Conservation (phyloP, 1,140 invertebrate species). For the Pseudobourletiella spinata region DNA sequence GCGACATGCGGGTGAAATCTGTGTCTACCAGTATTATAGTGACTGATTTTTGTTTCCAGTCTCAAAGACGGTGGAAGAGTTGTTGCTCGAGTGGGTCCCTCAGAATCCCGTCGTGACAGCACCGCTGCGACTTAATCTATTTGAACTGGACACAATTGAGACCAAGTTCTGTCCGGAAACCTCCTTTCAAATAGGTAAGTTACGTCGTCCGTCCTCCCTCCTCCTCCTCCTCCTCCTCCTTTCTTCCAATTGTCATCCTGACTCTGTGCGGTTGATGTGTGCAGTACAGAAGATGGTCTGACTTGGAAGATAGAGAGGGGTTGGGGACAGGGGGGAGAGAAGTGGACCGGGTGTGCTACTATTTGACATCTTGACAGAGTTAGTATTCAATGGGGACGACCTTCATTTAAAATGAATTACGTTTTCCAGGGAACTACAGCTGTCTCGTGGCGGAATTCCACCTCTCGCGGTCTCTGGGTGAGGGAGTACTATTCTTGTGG, state of each 20-base stretch:
- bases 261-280: too few species aligned
- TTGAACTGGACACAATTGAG: constrained; percentile 44
- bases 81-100: constrained; percentile 45
- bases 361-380: neutral
- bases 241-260: too few species aligned
- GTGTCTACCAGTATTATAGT: too few species aligned
- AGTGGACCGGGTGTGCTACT: neutral
- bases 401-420: neutral
- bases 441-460: constrained; percentile 51
- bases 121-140: constrained; percentile 47
- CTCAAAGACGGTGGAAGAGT: constrained; percentile 47
- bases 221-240: too few species aligned
- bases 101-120: constrained; percentile 45
- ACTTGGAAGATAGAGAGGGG: neutral
- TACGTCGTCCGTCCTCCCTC: too few species aligned
- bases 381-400: constrained; percentile 43
- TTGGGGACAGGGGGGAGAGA: neutral
- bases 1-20: too few species aligned
- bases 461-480: constrained; percentile 47
- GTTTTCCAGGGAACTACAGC: constrained; percentile 50
- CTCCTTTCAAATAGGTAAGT: constrained; percentile 46
- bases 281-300: too few species aligned
- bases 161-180: constrained; percentile 41
- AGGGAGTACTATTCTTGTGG: too few species aligned
- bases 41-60: constrained; percentile 39